Percentiles rank a stretch among this genome's conserved stretches.
phyloP scores from a whole-genome alignment of 2,888 invertebrate species.

The Lymantria monacha region DNA sequence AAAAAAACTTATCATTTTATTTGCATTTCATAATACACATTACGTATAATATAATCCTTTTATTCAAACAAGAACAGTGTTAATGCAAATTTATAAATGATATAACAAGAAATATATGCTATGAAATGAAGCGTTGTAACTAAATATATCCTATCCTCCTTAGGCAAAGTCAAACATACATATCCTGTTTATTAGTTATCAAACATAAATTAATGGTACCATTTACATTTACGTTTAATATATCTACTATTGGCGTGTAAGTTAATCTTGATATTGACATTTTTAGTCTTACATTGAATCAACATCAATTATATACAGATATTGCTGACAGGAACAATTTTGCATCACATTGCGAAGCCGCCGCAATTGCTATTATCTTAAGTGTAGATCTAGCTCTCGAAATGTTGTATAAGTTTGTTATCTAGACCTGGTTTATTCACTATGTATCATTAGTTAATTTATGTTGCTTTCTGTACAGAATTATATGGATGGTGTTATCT shows the following conservation, averaged over 20 bases:
- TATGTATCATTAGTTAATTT: conserved; percentile 72
- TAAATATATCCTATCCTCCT: too few relatives aligned
- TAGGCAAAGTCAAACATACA: too few relatives aligned
- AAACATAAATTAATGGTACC: too few relatives aligned
- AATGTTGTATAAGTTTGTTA: conserved; percentile 35
- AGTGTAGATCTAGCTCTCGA: conserved; percentile 49
- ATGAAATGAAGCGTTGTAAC: too few relatives aligned
- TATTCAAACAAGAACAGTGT: too few relatives aligned
- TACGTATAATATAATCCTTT: too few relatives aligned
- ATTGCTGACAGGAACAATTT: conserved; percentile 42
- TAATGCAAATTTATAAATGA: too few relatives aligned
- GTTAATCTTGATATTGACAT: conserved; percentile 29
- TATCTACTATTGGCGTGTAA: conserved; percentile 14
- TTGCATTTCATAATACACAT: too few relatives aligned
- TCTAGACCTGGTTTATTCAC: conserved; percentile 50
- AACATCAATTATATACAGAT: conserved; percentile 25
- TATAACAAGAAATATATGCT: too few relatives aligned
- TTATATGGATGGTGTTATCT: conserved; percentile 66
- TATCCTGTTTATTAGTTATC: too few relatives aligned
- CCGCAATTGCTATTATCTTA: conserved; percentile 49
- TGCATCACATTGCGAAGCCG: conserved; percentile 39
- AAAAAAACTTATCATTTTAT: too few relatives aligned
- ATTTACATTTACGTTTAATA: background rate
- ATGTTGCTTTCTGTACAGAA: conserved; percentile 64
- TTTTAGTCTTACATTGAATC: conserved; percentile 21